Conservation (phyloP, 2,888 invertebrate genomes). For the Shargacucullia verbasci region DNA sequence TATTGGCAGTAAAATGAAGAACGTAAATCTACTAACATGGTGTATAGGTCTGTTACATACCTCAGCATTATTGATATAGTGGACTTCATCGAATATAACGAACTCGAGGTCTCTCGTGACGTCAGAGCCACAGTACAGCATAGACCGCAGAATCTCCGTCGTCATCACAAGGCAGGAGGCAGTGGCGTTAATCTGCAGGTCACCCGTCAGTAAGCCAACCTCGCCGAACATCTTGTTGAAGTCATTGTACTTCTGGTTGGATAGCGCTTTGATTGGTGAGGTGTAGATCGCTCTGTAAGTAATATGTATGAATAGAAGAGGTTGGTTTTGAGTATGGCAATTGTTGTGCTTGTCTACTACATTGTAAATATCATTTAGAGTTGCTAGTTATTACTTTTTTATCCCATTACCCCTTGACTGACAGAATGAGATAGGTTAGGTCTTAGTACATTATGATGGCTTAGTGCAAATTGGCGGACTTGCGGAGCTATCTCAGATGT, state of each 20-base stretch:
- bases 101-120: conserved; percentile 98
- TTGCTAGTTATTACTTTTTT: too few relatives aligned
- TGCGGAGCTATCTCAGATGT: too few relatives aligned
- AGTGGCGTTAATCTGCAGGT: conserved; percentile 97
- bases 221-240: conserved; percentile 97
- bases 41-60: too few relatives aligned
- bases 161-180: conserved; percentile 99
- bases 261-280: conserved; percentile 99
- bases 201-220: conserved; percentile 98
- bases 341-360: too few relatives aligned
- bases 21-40: too few relatives aligned
- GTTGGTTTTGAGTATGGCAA: too few relatives aligned
- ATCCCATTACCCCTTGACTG: too few relatives aligned
- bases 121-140: conserved; percentile 98
- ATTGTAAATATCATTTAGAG: too few relatives aligned
- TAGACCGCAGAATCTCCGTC: conserved; percentile 98
- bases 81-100: conserved; percentile 99
- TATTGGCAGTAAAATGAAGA: neutral
- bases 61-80: conserved; percentile 99
- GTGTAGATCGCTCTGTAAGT: conserved; percentile 96
- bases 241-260: conserved; percentile 99
- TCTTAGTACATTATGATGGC: too few relatives aligned
- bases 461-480: too few relatives aligned
- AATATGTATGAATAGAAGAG: conserved; percentile 2
- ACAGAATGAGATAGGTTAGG: too few relatives aligned